Base-by-base conservation (phyloP, 1,140 invertebrate genomes). In the Meloidogyne chitwoodi region DNA sequence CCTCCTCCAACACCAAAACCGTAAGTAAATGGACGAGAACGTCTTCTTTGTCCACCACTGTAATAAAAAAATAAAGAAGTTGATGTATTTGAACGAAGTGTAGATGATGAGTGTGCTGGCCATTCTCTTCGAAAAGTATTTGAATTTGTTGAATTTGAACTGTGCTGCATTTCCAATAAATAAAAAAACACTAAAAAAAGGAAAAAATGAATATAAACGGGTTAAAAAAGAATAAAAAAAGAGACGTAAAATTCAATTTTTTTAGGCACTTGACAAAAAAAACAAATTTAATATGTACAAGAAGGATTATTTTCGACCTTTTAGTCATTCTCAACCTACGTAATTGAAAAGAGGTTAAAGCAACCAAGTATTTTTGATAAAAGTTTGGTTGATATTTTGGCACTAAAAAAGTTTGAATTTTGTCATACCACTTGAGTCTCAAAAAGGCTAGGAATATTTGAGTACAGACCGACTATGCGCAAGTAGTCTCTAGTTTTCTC, bases 1-100 rank as follows among this genome's bases (percentile, higher is more conserved):
- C 70, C 70, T 27, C 70, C 70, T 22, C 70, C 48, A 31, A 73
- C 70, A 22, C 70, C 70, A 62, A 73, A 73, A 61, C 70, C 70
- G 56, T 73, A 73, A 62, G 70, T 73, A 64, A 73, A 73, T n/a
- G 70, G 70, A 1, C 70, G 56, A 26, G 70, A 73, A 22, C 70
- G 38, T 62, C 70, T 31, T 22, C 70, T 61, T 62, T 73, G 70
- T 11, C 70, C 70, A 6, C 70, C 70, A 64, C 14, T 73, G 70
- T 73, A 64, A 26, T 73, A 73, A 31, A 73, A 73, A 22, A 56
- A 56, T 56, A 56, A 56, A 56, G 56, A 61, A 29, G 70, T 31
- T 24, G 70, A 73, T 4, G 70, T 64, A 24, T 73, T 73, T 29
- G 70, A 73, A 34, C 70, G 70, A 34, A 73, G 70, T 0, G 70